Conservation (phyloP, 2,888 invertebrate species). For the Amblyjoppa fuscipennis region DNA sequence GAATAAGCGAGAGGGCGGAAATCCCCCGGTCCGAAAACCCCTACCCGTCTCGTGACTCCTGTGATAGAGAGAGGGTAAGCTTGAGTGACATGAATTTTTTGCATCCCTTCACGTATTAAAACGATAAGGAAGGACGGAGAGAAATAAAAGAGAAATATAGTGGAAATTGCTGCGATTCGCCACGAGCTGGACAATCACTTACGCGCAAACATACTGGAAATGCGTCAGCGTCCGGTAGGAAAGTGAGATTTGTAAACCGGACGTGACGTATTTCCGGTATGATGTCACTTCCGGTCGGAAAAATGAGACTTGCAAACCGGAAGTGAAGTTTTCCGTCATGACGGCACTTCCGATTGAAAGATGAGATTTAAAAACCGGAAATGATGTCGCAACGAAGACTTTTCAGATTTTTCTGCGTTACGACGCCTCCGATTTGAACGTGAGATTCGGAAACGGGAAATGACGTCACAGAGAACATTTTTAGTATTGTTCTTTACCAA, state of each 20-base stretch:
- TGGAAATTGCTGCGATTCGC: slow-evolving; percentile 32
- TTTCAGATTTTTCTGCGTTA: not conserved
- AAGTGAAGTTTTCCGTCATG: too few species aligned
- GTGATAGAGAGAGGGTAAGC: not conserved
- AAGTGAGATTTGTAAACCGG: too few species aligned
- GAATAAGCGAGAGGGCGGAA: slow-evolving; percentile 15
- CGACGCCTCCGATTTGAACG: not conserved
- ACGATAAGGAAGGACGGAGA: slow-evolving; percentile 7
- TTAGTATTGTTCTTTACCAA: not conserved
- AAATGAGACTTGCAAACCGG: too few species aligned
- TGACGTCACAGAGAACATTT: not conserved
- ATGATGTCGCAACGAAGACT: too few species aligned
- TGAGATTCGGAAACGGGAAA: not conserved
- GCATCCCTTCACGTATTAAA: not conserved
- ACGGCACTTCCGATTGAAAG: too few species aligned
- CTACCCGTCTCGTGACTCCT: not conserved
- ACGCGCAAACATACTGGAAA: not conserved
- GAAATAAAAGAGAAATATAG: not conserved
- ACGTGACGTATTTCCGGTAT: too few species aligned
- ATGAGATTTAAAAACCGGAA: too few species aligned
- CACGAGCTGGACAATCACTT: slow-evolving; percentile 3
- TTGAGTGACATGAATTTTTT: slow-evolving; percentile 18
- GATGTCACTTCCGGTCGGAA: too few species aligned
- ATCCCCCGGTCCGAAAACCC: not conserved
- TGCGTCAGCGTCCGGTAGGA: too few species aligned